Percentiles rank a stretch among this genome's conserved stretches.
Conservation (phyloP, 1,140 invertebrate species). For the Tetramorium alpestre region DNA sequence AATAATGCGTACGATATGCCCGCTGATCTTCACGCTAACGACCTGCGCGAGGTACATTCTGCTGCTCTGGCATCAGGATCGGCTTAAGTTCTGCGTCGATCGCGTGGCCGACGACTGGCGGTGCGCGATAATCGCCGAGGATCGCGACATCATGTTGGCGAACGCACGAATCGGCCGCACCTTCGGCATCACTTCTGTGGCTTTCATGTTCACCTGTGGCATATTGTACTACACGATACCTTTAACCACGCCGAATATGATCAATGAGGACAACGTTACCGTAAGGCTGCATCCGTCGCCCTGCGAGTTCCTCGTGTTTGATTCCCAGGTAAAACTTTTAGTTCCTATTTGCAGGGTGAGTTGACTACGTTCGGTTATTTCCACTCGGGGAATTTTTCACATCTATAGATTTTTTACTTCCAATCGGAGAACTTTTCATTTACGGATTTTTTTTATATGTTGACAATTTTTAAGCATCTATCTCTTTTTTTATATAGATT, state of each 20-base stretch:
- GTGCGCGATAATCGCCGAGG: conserved; percentile 4
- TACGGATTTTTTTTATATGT: not conserved
- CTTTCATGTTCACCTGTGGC: conserved; percentile 52
- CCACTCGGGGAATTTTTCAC: too few species aligned
- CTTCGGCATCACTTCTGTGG: conserved; percentile 21
- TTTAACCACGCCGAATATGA: conserved; percentile 15
- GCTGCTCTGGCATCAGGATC: conserved; percentile 60
- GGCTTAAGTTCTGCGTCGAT: conserved; percentile 72
- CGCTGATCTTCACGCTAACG: conserved; percentile 74
- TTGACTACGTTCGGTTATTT: not conserved
- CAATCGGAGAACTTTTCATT: not conserved
- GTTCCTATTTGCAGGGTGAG: not conserved
- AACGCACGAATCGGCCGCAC: conserved; percentile 32
- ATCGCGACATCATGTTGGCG: conserved; percentile 47
- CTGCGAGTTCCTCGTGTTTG: conserved; percentile 21
- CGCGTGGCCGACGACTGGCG: conserved; percentile 75
- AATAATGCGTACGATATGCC: conserved; percentile 71
- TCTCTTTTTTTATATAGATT: not conserved
- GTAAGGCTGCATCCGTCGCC: conserved; percentile 30
- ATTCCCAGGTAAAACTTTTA: conserved; percentile 36
- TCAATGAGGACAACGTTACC: conserved; percentile 49
- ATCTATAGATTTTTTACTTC: not conserved
- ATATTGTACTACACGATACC: conserved; percentile 42
- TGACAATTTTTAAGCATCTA: not conserved
- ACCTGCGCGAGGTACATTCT: conserved; percentile 68